Base-by-base conservation (phyloP, 2,113 vertebrate species). In the Forbesichthys agassizii region DNA sequence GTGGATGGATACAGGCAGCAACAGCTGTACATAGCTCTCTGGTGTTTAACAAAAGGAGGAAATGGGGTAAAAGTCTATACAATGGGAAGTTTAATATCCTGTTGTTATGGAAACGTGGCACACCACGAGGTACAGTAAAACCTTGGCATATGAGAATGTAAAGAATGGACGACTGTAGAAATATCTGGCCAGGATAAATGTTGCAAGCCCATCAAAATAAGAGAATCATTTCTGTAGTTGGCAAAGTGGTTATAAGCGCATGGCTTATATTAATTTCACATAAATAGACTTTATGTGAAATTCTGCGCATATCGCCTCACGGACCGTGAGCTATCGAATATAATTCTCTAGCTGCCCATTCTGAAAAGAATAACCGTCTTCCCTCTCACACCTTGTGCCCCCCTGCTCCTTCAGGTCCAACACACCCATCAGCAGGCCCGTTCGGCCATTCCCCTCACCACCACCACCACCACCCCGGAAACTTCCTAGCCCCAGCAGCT, bases 401-500 rank as follows among this genome's bases (percentile, higher is more conserved):
- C 18, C 75, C 16, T 75, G 5, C 49, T 11, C 66, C 33, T 33
- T 77, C 82, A 98, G 96, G 97, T 86, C 94, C 95, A 61, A 92
- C 93, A 8, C 97, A 99, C 61, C 96, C 95, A 16, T 90, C 95
- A 0, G 94, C 93, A 36, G 93, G 93, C 59, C 95, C 94, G 8
- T 98, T 99, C 1, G 94, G 96, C 69, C 96, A 95, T 46, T 94
- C 96, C 0, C 90, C 94, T 42, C 36, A 42, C 36, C 36, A 6
- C 36, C 36, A 42, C 36, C 36, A 42, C 33, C 97, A 96, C 86
- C 97, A 99, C 84, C 91, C 87, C 12, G 94, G 95, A 89, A 98
- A 96, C 92, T 98, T 98, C 78, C 95, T 99, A 62, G 91, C 93
- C 85, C 95, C 95, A 11, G 94, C 93, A 36, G 93, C 96, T 81